Percentiles rank a stretch among this genome's conserved stretches.
phyloP scores from a whole-genome alignment of 2,113 vertebrate species.

The Antidorcas marsupialis region DNA sequence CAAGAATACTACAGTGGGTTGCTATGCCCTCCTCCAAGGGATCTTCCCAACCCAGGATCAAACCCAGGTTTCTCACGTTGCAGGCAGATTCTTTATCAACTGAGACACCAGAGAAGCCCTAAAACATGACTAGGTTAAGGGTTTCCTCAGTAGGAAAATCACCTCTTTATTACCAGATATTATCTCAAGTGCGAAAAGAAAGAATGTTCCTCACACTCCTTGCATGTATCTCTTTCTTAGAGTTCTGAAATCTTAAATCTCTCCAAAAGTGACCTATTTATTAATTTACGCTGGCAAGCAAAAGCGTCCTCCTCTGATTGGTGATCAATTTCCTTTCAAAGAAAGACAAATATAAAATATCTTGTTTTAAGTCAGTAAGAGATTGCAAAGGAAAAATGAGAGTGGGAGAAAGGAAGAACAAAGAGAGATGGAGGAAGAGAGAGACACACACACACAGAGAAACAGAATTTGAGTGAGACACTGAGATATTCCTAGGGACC shows the following conservation, averaged over 20 bases:
- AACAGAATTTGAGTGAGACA: not conserved
- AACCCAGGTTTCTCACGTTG: not conserved
- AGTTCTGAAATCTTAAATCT: not conserved
- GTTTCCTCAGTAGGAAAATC: not conserved
- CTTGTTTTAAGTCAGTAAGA: not conserved
- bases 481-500: not conserved
- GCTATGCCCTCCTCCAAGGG: not conserved
- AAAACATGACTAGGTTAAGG: not conserved
- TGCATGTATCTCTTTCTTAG: not conserved
- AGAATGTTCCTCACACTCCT: not conserved
- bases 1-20: not conserved
- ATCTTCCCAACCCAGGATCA: not conserved
- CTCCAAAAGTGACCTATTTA: not conserved
- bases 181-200: not conserved
- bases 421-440: not conserved
- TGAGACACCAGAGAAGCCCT: not conserved
- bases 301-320: not conserved
- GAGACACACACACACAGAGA: rapidly evolving
- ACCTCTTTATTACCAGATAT: not conserved
- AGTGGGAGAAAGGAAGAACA: not conserved
- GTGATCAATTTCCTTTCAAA: not conserved
- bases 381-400: not conserved
- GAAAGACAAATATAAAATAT: not conserved
- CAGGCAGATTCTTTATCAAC: not conserved
- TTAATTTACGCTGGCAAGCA: not conserved